Conservation (phyloP, 2,888 invertebrate species). For the Hypena proboscidalis region DNA sequence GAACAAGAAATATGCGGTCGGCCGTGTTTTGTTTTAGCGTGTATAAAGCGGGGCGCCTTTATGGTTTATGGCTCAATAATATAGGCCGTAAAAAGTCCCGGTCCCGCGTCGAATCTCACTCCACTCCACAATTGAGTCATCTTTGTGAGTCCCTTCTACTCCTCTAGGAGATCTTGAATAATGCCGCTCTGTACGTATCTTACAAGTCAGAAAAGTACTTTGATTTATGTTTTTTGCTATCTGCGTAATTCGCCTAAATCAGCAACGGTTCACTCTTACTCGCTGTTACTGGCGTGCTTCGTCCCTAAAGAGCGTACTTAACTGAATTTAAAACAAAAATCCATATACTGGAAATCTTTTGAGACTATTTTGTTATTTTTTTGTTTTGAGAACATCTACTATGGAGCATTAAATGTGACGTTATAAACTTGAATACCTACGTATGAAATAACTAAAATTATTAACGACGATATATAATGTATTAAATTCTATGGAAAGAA, state of each 20-base stretch:
- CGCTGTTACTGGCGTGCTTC: slow-evolving; percentile 18
- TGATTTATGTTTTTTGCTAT: slow-evolving; percentile 46
- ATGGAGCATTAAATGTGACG: no score
- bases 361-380: slow-evolving; percentile 1
- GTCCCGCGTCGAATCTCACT: slow-evolving; percentile 65
- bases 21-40: slow-evolving; percentile 72
- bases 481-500: no score
- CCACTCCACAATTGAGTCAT: slow-evolving; percentile 71
- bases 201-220: slow-evolving; percentile 51
- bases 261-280: no score
- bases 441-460: no score
- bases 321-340: slow-evolving; percentile 19
- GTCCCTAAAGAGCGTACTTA: slow-evolving; percentile 2
- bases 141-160: slow-evolving; percentile 60
- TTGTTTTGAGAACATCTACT: no score
- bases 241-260: slow-evolving; percentile 33
- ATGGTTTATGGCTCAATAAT: slow-evolving; percentile 81
- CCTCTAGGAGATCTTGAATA: slow-evolving; percentile 61
- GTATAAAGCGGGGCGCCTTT: slow-evolving; percentile 72
- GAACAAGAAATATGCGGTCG: slow-evolving; percentile 71
- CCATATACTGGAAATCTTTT: slow-evolving; percentile 6
- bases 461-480: no score
- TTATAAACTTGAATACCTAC: no score
- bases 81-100: slow-evolving; percentile 71
- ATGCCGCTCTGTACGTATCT: slow-evolving; percentile 56